phyloP scores from a whole-genome alignment of 1,140 invertebrate genomes.

The Pogonognathellus flavescens region DNA sequence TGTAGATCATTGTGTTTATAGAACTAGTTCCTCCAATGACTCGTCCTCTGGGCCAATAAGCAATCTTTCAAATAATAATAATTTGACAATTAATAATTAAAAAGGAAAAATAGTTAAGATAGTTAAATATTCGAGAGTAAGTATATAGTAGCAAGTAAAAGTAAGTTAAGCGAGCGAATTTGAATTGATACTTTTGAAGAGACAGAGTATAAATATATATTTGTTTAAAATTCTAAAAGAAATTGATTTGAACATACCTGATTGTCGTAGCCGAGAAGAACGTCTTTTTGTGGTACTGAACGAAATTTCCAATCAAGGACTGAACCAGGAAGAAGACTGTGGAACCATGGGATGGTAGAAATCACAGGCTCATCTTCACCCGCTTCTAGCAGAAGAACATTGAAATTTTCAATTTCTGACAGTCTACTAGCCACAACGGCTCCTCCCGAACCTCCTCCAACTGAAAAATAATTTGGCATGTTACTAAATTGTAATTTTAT shows the following conservation, averaged over 20 bases:
- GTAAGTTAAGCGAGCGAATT: no score
- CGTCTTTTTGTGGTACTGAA: constrained; percentile 71
- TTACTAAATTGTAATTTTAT: no score
- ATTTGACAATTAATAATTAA: no score
- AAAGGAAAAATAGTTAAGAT: no score
- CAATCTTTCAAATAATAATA: background rate
- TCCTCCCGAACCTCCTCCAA: constrained; percentile 89
- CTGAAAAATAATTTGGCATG: no score
- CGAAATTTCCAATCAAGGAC: constrained; percentile 93
- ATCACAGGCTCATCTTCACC: constrained; percentile 88
- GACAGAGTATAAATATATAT: no score
- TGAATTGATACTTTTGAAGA: no score
- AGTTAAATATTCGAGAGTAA: no score
- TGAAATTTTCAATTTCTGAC: constrained; percentile 83
- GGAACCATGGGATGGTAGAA: constrained; percentile 85
- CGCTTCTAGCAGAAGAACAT: constrained; percentile 86
- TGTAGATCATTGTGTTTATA: constrained; percentile 81
- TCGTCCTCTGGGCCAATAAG: constrained; percentile 69
- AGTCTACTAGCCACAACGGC: constrained; percentile 87
- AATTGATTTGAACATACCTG: constrained; percentile 58
- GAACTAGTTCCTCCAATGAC: constrained; percentile 78
- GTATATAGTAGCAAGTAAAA: no score
- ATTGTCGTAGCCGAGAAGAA: constrained; percentile 61
- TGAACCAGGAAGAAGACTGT: constrained; percentile 89
- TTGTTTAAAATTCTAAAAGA: no score